Percentiles rank a stretch among this genome's conserved stretches.
Conservation (phyloP, 2,113 vertebrate genomes). For the Mugil cephalus region DNA sequence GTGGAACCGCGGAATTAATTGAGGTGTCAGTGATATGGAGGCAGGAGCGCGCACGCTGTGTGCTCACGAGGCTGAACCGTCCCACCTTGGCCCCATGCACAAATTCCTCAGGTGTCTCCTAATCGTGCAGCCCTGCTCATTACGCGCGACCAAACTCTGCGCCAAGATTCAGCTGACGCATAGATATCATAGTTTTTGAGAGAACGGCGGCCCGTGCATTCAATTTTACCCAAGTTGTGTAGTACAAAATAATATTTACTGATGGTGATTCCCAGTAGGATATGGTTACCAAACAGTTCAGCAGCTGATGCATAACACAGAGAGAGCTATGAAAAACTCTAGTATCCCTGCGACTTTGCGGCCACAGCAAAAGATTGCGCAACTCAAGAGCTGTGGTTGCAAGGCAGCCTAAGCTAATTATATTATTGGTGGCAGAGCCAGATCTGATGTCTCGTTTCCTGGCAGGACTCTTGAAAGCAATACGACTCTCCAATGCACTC, state of each 20-base stretch:
- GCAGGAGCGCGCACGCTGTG: slow-evolving; percentile 44
- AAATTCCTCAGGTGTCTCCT: slow-evolving; percentile 69
- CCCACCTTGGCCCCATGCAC: slow-evolving; percentile 48
- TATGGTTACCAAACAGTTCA: no score
- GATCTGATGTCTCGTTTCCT: slow-evolving; percentile 50
- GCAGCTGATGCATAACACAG: not conserved
- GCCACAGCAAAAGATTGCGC: slow-evolving; percentile 7
- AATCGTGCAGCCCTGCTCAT: not conserved
- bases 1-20: slow-evolving; percentile 52
- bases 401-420: slow-evolving; percentile 65
- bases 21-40: slow-evolving; percentile 36
- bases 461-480: slow-evolving; percentile 34
- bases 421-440: slow-evolving; percentile 59
- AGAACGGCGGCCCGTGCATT: no score
- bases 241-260: no score
- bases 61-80: slow-evolving; percentile 65
- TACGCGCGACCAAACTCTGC: slow-evolving; percentile 9
- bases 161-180: not conserved
- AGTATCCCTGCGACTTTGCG: not conserved
- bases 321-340: not conserved
- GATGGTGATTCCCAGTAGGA: no score
- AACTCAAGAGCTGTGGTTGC: slow-evolving; percentile 43
- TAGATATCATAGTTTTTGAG: not conserved
- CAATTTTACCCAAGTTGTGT: no score
- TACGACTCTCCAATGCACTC: slow-evolving; percentile 42